These are phyloP conservation scores for Takifugu rubripes DNA, from an alignment of 2,797 vertebrate species.

Conservation along the genomic window DNA sequence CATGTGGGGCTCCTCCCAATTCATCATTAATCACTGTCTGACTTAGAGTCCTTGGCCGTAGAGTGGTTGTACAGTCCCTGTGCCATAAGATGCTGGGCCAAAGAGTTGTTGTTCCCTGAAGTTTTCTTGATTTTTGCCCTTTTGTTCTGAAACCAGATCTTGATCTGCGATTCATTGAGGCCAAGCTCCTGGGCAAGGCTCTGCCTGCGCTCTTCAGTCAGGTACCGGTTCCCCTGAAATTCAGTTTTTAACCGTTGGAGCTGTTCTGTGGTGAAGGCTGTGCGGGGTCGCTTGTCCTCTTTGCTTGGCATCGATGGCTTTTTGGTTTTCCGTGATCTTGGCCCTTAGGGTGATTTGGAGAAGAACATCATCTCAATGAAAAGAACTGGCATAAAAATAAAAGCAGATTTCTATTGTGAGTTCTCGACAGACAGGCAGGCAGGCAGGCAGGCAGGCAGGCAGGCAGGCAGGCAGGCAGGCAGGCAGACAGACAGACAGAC, in stretches of 20 bases:
- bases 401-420: constrained; percentile 74
- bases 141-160: constrained; percentile 98
- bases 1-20: constrained; percentile 75
- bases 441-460: too few relatives aligned
- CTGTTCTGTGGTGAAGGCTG: constrained; percentile 94
- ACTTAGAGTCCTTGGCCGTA: constrained; percentile 90
- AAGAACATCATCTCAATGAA: constrained; percentile 91
- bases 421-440: too few relatives aligned
- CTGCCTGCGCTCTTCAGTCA: constrained; percentile 91
- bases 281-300: constrained; percentile 91
- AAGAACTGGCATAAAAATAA: constrained; percentile 76
- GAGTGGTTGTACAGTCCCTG: constrained; percentile 97
- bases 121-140: constrained; percentile 93
- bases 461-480: too few relatives aligned
- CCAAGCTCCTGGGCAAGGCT: constrained; percentile 88
- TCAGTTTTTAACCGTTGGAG: constrained; percentile 90
- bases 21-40: constrained; percentile 79
- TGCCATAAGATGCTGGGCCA: constrained; percentile 94
- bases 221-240: constrained; percentile 92
- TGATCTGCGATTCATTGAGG: constrained; percentile 95
- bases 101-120: constrained; percentile 86
- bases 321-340: constrained; percentile 92
- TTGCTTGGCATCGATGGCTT: constrained; percentile 86
- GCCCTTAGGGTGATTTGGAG: constrained; percentile 78
- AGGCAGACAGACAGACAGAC: too few relatives aligned